Percentiles rank a stretch among this genome's conserved stretches.
Conservation (phyloP, 2,888 invertebrate genomes). For the Tryphoninae sp. region DNA sequence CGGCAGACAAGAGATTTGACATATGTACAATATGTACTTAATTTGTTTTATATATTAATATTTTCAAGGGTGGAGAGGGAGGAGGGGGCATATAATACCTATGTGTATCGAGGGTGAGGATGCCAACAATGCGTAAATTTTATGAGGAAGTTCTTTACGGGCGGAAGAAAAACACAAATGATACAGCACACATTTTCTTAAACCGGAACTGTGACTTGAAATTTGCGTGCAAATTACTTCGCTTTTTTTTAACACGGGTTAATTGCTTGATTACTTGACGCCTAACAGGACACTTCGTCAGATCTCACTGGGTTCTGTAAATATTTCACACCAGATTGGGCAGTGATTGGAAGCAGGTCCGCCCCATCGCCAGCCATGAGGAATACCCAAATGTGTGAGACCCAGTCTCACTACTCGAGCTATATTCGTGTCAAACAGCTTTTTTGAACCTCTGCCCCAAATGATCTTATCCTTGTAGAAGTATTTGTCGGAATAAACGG, state of each 20-base stretch:
- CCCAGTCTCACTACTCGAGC: constrained; percentile 87
- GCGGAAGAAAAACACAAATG: constrained; percentile 45
- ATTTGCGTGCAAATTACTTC: constrained; percentile 1
- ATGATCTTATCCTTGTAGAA: constrained; percentile 68
- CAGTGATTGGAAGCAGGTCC: constrained; percentile 89
- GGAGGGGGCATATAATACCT: neutral
- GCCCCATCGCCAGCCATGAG: constrained; percentile 92
- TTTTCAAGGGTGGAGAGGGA: neutral
- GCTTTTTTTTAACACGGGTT: constrained; percentile 2
- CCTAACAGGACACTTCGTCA: constrained; percentile 52
- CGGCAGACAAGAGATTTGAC: constrained; percentile 40
- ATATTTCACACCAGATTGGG: constrained; percentile 90
- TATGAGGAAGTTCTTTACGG: constrained; percentile 30
- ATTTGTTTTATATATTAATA: constrained; percentile 62
- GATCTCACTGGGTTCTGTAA: constrained; percentile 67
- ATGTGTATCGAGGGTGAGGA: constrained; percentile 27
- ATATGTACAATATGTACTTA: constrained; percentile 54
- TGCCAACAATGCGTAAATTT: constrained; percentile 48
- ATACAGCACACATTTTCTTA: constrained; percentile 44
- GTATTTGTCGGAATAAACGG: constrained; percentile 62
- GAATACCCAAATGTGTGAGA: constrained; percentile 89
- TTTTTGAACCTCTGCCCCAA: constrained; percentile 66
- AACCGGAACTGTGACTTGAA: constrained; percentile 44
- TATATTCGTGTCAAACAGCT: constrained; percentile 81
- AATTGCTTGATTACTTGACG: constrained; percentile 30